A percentile compares a stretch with the other conserved stretches of the same genome.
These are phyloP conservation scores for Lepus oiostolus DNA, from an alignment of 2,797 vertebrate genomes.

Conservation along the genomic window DNA sequence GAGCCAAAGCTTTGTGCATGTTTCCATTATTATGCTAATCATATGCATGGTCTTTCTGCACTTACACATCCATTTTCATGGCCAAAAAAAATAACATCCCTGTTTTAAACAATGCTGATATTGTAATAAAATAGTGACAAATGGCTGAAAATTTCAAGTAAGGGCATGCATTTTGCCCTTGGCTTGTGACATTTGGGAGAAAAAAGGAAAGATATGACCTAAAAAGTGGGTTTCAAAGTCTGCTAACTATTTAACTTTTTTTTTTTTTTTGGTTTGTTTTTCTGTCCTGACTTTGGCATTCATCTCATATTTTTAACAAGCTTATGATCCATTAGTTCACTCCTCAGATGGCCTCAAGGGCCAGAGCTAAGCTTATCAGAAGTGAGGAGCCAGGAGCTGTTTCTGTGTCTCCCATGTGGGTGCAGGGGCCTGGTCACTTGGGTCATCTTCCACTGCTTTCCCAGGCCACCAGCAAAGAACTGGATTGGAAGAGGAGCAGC, in stretches of 20 bases:
- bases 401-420: no score
- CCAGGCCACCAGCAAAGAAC: no score
- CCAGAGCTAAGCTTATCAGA: no score
- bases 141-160: slow-evolving; percentile 67
- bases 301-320: neutral
- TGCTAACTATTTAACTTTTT: neutral
- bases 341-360: no score
- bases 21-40: slow-evolving; percentile 86
- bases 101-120: slow-evolving; percentile 82
- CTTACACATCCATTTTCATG: slow-evolving; percentile 83
- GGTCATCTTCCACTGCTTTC: no score
- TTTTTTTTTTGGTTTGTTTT: neutral
- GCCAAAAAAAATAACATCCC: slow-evolving; percentile 54
- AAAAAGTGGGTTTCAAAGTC: slow-evolving; percentile 3
- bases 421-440: no score
- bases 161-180: slow-evolving; percentile 68
- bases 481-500: no score
- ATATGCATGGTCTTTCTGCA: slow-evolving; percentile 81
- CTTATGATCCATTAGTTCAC: neutral
- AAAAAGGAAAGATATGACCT: slow-evolving; percentile 54
- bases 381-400: no score
- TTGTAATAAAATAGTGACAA: slow-evolving; percentile 75
- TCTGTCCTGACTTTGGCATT: slow-evolving; percentile 59
- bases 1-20: slow-evolving; percentile 61
- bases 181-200: slow-evolving; percentile 63